Evolutionary conservation across 2,888 invertebrate species (phyloP), one percentile per base, ranked within the genome.

Genomic region (Phaonia tiefii): DNA sequence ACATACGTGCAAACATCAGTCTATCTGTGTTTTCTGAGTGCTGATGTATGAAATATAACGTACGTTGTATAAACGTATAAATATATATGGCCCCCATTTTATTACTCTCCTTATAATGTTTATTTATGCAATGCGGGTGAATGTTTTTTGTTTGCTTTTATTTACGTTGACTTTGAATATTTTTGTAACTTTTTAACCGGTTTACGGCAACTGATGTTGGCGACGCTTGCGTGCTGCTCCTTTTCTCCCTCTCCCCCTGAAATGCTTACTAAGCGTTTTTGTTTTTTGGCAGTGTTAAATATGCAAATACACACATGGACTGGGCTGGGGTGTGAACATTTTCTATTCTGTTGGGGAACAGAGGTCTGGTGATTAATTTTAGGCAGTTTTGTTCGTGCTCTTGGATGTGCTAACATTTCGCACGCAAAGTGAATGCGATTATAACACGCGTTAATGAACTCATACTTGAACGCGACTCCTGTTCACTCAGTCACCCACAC

Each of bases 341-440:
- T 37, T 7, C n/a, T 44, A 2, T 44, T 11, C 13, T 44, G 44
- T 2, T 44, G 4, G n/a, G 44, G 10, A 44, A 44, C 11, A 44
- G 13, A 44, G n/a, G 31, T 31, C 31, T 31, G 39, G 39, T 63
- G 63, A 63, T 63, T 42, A 63, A 63, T 63, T 63, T 63, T 42
- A 11, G 39, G 42, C 37, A 20, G 60, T 17, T 39, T 20, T 22
- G 17, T 22, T 39, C 15, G 11, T 56, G 26, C 11, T 58, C n/a
- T 15, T 31, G 31, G 15, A 17, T 39, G 60, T 39, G 39, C 20
- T 39, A 17, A 63, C 42, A 63, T 20, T 63, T 42, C 20, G 20
- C 75, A 75, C 75, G 78, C 81, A 75, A 69, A 42, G 42, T 31
- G 49, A 74, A 80, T 77, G 74, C 70, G 31, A 66, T 74, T 70